Evolutionary conservation across 2,113 vertebrate species (phyloP), one percentile per base, ranked within the genome.

Genomic region (Scalopus aquaticus): DNA sequence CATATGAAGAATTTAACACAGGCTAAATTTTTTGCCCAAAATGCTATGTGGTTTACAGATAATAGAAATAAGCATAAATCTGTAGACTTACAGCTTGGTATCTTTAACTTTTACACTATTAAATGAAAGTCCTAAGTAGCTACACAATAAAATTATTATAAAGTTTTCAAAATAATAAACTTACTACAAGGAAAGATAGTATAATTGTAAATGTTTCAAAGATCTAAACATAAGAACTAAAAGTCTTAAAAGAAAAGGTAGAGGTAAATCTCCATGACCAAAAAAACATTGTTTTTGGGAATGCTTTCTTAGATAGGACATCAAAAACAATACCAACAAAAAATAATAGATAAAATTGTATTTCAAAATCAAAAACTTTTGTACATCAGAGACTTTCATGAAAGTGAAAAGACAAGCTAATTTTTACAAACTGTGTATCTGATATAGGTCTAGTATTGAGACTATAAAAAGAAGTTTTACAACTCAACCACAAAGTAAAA

Each of bases 181-280:
- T 95, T 86, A 88, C 9, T 87, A 78, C 6, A 94, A 88, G 88
- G 56, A 84, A 92, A 60, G 70, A 72, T 54, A 88, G 82, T 60
- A 67, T 60, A 93, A 88, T 51, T 93, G 0, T 8, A 94, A 92
- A 78, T 70, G 44, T 26, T 88, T 87, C 32, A 74, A 87, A 91
- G 73, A 54, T 65, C 20, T 92, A 93, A 95, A 91, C 79, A 69
- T 37, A 91, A 82, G 26, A 90, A 13, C 39, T 84, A 84, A 88
- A 90, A 51, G 10, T 81, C 46, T 49, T 62, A 82, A 6, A 74
- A 88, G 30, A 85, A 80, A 95, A 88, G 4, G 70, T 0, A 83
- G 24, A 42, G 20, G 5, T 69, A 94, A 96, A 92, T 69, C 3
- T 94, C 89, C 6, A 82, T 90, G 44, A 93, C 20, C 69, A n/a